Conservation (phyloP, 2,113 vertebrate species). For the Scophthalmus maximus region DNA sequence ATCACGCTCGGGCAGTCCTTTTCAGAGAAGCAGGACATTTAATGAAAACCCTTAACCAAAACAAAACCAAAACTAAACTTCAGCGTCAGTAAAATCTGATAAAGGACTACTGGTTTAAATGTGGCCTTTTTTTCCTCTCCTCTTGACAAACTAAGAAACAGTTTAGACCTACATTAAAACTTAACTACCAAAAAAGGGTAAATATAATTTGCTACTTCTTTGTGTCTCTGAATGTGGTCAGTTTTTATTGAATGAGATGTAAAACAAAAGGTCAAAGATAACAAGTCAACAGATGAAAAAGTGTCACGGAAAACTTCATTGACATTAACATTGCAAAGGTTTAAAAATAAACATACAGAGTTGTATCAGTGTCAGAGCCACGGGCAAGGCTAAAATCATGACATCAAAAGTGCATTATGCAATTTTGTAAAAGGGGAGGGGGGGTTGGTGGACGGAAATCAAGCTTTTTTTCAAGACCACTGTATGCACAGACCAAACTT, state of each 20-base stretch:
- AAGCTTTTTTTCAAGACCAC: conserved; percentile 65
- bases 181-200: background rate
- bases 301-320: conserved; percentile 78
- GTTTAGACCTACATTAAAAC: background rate
- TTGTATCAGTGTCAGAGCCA: conserved; percentile 71
- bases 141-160: background rate
- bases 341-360: conserved; percentile 81
- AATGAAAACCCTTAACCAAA: background rate
- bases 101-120: conserved; percentile 12
- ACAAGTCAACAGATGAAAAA: conserved; percentile 71
- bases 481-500: conserved; percentile 66
- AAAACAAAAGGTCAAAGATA: conserved; percentile 71
- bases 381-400: conserved; percentile 65
- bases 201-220: background rate
- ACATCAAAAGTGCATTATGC: conserved; percentile 77
- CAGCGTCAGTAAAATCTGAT: conserved; percentile 21
- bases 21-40: conserved; percentile 17
- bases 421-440: conserved; percentile 62
- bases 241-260: conserved; percentile 68
- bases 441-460: conserved; percentile 67
- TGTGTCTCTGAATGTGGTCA: too few species aligned
- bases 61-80: conserved; percentile 7
- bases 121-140: conserved; percentile 6
- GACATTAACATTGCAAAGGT: conserved; percentile 74
- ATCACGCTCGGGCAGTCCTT: conserved; percentile 4